These are phyloP conservation scores for Ophion ventricosus DNA, from an alignment of 2,888 invertebrate species.

Conservation along the genomic window DNA sequence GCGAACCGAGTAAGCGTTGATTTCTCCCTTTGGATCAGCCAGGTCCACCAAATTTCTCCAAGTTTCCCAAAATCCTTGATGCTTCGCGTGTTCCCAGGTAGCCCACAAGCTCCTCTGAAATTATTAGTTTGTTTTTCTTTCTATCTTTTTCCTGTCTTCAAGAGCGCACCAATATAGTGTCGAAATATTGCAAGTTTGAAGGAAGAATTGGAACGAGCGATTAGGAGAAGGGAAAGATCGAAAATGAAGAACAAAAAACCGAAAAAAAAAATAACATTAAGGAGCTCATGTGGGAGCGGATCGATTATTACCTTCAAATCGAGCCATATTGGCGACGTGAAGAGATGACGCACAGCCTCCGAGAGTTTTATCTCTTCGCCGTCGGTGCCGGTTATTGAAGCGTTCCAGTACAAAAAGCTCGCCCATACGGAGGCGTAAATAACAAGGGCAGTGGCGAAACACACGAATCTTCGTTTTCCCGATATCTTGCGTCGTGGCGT, in stretches of 20 bases:
- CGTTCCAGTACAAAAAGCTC: conserved; percentile 94
- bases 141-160: background rate
- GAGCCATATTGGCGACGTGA: conserved; percentile 91
- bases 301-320: conserved; percentile 83
- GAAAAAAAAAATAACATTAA: no score
- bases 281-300: no score
- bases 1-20: conserved; percentile 92
- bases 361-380: conserved; percentile 95
- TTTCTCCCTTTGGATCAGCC: conserved; percentile 95
- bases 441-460: conserved; percentile 87
- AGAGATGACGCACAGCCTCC: conserved; percentile 94
- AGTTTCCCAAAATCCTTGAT: conserved; percentile 92
- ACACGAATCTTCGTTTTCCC: conserved; percentile 84
- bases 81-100: conserved; percentile 91
- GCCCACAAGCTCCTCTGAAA: conserved; percentile 85
- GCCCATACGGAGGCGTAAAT: conserved; percentile 90
- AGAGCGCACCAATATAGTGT: no score
- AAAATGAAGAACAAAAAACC: no score
- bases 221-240: no score
- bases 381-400: conserved; percentile 92
- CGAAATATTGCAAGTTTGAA: background rate
- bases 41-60: conserved; percentile 94
- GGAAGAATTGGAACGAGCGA: background rate
- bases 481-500: conserved; percentile 85
- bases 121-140: conserved; percentile 1